Conservation (phyloP, 2,113 vertebrate genomes). For the Urocolius indicus region DNA sequence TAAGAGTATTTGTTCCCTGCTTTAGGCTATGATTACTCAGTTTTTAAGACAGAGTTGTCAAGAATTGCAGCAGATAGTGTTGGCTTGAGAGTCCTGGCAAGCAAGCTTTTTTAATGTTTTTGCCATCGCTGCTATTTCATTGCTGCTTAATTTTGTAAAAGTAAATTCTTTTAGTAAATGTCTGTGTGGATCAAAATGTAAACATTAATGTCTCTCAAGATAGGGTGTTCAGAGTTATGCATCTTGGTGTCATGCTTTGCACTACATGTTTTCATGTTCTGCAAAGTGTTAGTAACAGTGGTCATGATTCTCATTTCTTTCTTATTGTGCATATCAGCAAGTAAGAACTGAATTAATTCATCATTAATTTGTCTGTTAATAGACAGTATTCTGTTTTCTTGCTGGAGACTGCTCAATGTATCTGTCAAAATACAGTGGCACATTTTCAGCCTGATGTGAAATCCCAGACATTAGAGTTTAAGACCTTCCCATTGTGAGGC, state of each 20-base stretch:
- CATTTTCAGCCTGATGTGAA: neutral
- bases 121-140: neutral
- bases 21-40: neutral
- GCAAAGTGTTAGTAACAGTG: neutral
- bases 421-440: neutral
- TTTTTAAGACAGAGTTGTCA: neutral
- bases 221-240: neutral
- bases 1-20: neutral
- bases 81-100: neutral
- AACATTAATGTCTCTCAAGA: neutral
- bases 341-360: neutral
- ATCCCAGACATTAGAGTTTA: neutral
- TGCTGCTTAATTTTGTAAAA: neutral
- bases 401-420: neutral
- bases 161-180: neutral
- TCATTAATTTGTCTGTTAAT: neutral
- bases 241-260: neutral
- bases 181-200: neutral
- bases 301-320: neutral
- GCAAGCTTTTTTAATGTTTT: neutral
- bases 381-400: neutral
- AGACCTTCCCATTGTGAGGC: neutral
- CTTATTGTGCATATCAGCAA: neutral
- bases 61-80: neutral
- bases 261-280: neutral